Conservation (phyloP, 2,888 invertebrate species). For the Scelioninae gen. 2 region DNA sequence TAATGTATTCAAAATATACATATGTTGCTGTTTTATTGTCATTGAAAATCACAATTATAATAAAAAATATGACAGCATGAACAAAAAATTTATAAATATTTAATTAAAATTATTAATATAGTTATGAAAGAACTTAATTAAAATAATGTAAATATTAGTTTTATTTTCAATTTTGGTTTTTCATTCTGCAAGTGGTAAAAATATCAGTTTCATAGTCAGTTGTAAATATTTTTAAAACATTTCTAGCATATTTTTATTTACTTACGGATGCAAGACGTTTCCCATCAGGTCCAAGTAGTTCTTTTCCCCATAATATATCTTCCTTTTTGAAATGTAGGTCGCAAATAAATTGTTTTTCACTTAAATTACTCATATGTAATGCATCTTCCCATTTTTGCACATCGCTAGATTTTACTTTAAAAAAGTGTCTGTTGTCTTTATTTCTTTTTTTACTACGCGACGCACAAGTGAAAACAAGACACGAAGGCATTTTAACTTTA, state of each 20-base stretch:
- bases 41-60: too few relatives aligned
- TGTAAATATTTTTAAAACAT: too few relatives aligned
- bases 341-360: conserved; percentile 24
- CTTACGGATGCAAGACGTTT: conserved; percentile 26
- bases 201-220: too few relatives aligned
- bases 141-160: too few relatives aligned
- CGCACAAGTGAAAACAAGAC: conserved; percentile 14
- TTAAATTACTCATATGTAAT: conserved; percentile 22
- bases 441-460: conserved; percentile 12
- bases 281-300: conserved; percentile 19
- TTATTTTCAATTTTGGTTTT: too few relatives aligned
- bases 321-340: conserved; percentile 19
- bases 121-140: too few relatives aligned
- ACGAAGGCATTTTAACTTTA: conserved; percentile 22
- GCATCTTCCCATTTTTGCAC: conserved; percentile 24
- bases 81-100: too few relatives aligned
- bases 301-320: conserved; percentile 28
- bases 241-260: neutral
- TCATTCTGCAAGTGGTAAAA: too few relatives aligned
- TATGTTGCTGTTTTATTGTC: too few relatives aligned
- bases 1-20: too few relatives aligned
- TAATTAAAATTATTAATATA: too few relatives aligned
- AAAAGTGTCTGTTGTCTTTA: conserved; percentile 23
- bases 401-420: conserved; percentile 17
- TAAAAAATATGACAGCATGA: too few relatives aligned